Conservation (phyloP, 2,888 invertebrate genomes). For the Odontocolon sp. region DNA sequence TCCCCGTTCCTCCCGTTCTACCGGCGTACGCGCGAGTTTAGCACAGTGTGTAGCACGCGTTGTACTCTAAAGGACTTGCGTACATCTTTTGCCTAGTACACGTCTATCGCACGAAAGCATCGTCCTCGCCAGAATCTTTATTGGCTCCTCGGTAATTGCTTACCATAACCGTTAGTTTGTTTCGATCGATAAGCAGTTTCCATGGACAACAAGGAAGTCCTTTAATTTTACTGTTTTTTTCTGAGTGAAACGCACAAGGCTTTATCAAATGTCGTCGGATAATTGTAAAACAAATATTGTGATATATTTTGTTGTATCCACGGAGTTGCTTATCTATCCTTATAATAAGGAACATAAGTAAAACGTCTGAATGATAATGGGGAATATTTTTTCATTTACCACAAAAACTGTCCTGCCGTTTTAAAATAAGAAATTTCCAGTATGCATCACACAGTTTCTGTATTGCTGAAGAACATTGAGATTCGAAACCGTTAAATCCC, state of each 20-base stretch:
- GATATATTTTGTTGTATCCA: neutral
- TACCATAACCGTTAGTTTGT: constrained; percentile 26
- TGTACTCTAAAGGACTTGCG: constrained; percentile 29
- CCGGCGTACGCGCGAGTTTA: constrained; percentile 16
- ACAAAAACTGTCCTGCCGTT: too few relatives aligned
- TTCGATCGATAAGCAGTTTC: constrained; percentile 3
- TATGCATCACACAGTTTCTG: too few relatives aligned
- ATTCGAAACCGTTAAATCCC: too few relatives aligned
- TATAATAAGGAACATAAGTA: too few relatives aligned
- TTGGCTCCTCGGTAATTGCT: constrained; percentile 42
- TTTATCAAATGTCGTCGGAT: too few relatives aligned
- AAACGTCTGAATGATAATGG: too few relatives aligned
- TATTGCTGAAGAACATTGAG: too few relatives aligned
- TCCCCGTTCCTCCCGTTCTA: neutral
- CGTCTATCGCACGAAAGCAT: constrained; percentile 38
- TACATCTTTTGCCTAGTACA: constrained; percentile 4
- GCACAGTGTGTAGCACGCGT: constrained; percentile 13
- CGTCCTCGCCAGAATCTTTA: constrained; percentile 33
- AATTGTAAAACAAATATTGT: neutral
- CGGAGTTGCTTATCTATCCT: too few relatives aligned
- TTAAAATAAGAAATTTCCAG: too few relatives aligned
- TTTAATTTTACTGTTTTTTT: too few relatives aligned
- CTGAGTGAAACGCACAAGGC: too few relatives aligned
- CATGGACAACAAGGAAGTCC: neutral
- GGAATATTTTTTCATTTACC: too few relatives aligned